phyloP scores from a whole-genome alignment of 2,888 invertebrate species.

The Drosophila tanythrix region DNA sequence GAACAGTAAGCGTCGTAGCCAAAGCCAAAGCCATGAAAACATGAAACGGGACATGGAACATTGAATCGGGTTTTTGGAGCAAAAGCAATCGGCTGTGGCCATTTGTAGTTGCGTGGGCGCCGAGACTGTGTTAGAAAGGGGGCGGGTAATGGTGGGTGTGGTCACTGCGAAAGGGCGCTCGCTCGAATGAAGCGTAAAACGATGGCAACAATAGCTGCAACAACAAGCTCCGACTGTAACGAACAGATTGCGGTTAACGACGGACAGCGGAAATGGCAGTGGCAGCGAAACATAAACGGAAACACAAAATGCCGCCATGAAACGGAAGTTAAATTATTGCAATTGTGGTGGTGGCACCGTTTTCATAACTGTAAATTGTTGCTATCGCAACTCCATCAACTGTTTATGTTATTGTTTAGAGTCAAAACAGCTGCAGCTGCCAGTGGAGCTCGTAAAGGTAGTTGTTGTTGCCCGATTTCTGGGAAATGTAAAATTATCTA shows the following conservation, averaged over 20 bases:
- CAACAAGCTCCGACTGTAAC: constrained; percentile 35
- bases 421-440: constrained; percentile 18
- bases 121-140: constrained; percentile 10
- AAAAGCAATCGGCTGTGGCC: constrained; percentile 42
- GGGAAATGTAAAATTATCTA: constrained; percentile 8
- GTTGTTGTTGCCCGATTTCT: neutral
- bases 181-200: constrained; percentile 37
- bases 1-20: constrained; percentile 23
- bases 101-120: constrained; percentile 40
- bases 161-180: constrained; percentile 19
- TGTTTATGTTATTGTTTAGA: constrained; percentile 34
- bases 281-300: constrained; percentile 66
- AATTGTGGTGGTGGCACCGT: constrained; percentile 68
- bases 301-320: constrained; percentile 75
- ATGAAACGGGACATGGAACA: constrained; percentile 61
- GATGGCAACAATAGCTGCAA: constrained; percentile 17
- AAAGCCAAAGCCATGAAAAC: constrained; percentile 44
- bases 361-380: constrained; percentile 72
- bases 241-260: constrained; percentile 63
- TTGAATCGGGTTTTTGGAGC: constrained; percentile 60
- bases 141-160: constrained; percentile 9
- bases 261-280: constrained; percentile 65
- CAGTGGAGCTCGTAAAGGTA: neutral
- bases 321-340: constrained; percentile 80
- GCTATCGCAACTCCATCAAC: constrained; percentile 7